A percentile compares a stretch with the other conserved stretches of the same genome.
Conservation (phyloP, 2,888 invertebrate species). For the Amblyjoppa proteus region DNA sequence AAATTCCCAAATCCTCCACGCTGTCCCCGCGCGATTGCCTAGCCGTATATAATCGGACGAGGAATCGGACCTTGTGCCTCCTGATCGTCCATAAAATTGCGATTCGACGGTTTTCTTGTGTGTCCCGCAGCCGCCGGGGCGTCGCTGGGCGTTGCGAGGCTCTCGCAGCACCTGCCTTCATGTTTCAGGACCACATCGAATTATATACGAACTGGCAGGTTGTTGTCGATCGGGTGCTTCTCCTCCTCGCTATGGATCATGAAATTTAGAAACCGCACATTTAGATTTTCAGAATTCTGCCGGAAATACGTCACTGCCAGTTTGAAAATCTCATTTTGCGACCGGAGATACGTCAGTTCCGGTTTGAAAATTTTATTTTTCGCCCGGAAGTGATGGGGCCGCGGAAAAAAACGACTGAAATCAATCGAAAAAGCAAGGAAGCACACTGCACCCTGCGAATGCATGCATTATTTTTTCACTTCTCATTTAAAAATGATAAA, state of each 20-base stretch:
- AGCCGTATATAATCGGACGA: constrained; percentile 38
- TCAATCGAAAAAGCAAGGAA: constrained; percentile 40
- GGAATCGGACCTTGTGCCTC: constrained; percentile 70
- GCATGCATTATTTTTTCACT: neutral
- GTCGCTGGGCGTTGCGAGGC: constrained; percentile 55
- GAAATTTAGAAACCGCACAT: neutral
- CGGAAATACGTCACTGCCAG: neutral
- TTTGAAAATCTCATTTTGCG: too few species aligned
- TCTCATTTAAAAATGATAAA: constrained; percentile 50
- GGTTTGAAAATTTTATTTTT: too few species aligned
- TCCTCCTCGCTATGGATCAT: neutral
- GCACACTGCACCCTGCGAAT: constrained; percentile 41
- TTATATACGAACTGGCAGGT: constrained; percentile 25
- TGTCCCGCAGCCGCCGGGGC: constrained; percentile 60
- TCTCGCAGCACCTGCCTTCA: constrained; percentile 78
- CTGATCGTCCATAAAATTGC: constrained; percentile 82
- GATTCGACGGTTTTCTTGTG: constrained; percentile 81
- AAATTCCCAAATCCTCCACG: constrained; percentile 14
- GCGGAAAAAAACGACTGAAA: constrained; percentile 21
- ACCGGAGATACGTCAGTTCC: too few species aligned
- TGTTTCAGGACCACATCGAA: constrained; percentile 71
- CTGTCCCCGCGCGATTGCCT: neutral
- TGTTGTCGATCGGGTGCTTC: neutral
- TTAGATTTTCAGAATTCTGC: neutral
- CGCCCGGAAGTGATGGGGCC: neutral